Base-by-base conservation (phyloP, 2,888 invertebrate species). In the Erebia aethiops region DNA sequence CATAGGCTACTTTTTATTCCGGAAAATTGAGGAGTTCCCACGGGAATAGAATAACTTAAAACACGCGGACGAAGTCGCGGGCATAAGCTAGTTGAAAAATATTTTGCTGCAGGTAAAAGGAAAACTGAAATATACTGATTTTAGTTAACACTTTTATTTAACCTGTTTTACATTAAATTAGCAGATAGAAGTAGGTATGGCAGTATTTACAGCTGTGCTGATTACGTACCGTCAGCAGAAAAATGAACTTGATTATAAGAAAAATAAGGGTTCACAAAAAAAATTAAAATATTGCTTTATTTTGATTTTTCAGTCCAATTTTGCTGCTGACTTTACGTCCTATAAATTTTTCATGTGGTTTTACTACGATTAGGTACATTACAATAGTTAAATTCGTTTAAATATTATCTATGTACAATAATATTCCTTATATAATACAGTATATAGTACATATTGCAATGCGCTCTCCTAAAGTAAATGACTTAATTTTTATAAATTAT, bases 361-460 rank as follows among this genome's bases (percentile, higher is more conserved):
- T 56, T 26, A 80, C 84, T 85, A 88, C 81, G 83, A 80, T 86
- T 88, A 54, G 54, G 54, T 54, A 88, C 82, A 84, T 84, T 88
- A 87, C 77, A 79, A 77, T 82, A 78, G 77, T 89, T 91, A 92
- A 92, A 92, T 92, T 92, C 92, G 91, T 92, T 91, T 90, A 91
- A 91, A 89, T 90, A 91, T 88, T 90, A 91, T 88, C 84, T 92
- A 90, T 92, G 83, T 92, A 92, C 91, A 92, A 80, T 82, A 79
- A 77, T 80, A 80, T 77, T 83, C 83, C 84, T 75, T 74, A 77
- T 73, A 71, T 58, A 71, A 72, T 72, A 75, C 75, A 79, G 71
- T 70, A 74, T 79, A 69, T 71, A 82, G 84, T 85, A 84, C 83
- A 85, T 88, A 89, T 89, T 89, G 87, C 88, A 80, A 83, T 82